Base-by-base conservation (phyloP, 2,113 vertebrate species). In the Ageneiosus marmoratus region DNA sequence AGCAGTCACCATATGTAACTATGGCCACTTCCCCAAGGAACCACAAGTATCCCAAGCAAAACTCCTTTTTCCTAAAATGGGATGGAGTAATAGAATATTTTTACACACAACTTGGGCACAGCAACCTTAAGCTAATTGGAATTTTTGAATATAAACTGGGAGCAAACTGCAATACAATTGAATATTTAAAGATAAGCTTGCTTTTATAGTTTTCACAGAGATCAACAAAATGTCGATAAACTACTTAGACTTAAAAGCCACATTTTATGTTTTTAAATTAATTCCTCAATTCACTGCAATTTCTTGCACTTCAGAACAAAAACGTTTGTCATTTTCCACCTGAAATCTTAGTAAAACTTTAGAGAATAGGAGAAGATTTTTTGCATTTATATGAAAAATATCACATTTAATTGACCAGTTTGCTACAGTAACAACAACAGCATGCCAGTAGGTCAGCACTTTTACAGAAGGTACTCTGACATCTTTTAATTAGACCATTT, bases 201-300 rank as follows among this genome's bases (percentile, higher is more conserved):
- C 67, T 51, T 79, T 56, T 60, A 90, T 92, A 88, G 87, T 89
- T 91, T 87, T 46, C 11, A 50, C 37, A 87, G 85, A 88, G 89
- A 89, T 88, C 62, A 90, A 89, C 84, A 80, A 85, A 85, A 73
- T 92, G 91, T 65, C 1, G 20, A 1, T 6, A n/a, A 46, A 72
- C 5, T 46, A 12, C 46, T 46, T 22, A 69, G 22, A 41, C 20
- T 34, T 44, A 46, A 46, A 46, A 46, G 67, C 37, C 44, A 11
- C 22, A 24, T 44, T 48, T 72, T 48, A 8, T 72, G 24, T 72
- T 27, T 65, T 65, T 34, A 65, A 65, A 41, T 18, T 11, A 8
- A 65, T 48, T 8, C 10, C 34, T 67, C 9, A 22, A 7, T 29
- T 80, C 27, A 56, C 6, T 46, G n/a, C n/a, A n/a, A n/a, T 75